Percentiles rank a stretch among this genome's conserved stretches.
Conservation (phyloP, 2,888 invertebrate species). For the Alentia gelatinosa region DNA sequence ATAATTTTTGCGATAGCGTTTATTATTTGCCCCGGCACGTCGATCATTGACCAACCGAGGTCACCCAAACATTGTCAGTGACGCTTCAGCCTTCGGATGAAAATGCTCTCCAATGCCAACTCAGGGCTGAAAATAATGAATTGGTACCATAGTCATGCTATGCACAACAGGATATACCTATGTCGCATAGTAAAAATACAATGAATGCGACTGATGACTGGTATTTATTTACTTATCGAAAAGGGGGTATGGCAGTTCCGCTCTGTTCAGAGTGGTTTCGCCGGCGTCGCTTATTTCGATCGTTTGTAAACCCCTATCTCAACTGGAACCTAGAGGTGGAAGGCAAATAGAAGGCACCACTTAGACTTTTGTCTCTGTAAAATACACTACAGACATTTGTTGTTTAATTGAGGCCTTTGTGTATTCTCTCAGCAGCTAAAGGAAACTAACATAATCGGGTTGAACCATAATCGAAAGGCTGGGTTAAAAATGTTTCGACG, state of each 20-base stretch:
- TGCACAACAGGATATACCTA: too few species aligned
- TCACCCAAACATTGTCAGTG: constrained; percentile 36
- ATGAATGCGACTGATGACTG: too few species aligned
- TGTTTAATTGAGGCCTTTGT: neutral
- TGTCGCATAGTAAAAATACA: too few species aligned
- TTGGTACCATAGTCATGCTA: too few species aligned
- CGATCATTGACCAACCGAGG: constrained; percentile 28
- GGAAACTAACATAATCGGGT: too few species aligned
- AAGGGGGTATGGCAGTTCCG: constrained; percentile 32
- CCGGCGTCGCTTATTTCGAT: constrained; percentile 28
- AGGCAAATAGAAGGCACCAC: too few species aligned
- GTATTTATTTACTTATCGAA: constrained; percentile 11
- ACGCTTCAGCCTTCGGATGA: neutral
- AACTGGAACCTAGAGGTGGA: too few species aligned
- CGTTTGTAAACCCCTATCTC: too few species aligned
- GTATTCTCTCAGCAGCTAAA: neutral
- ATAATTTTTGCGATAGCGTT: constrained; percentile 22
- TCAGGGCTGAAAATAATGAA: too few species aligned
- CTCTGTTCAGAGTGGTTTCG: constrained; percentile 13
- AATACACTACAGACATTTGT: neutral
- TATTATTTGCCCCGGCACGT: constrained; percentile 22
- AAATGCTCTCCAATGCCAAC: neutral
- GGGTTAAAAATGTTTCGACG: too few species aligned
- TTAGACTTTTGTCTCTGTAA: too few species aligned
- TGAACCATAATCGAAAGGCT: too few species aligned